Base-by-base conservation (phyloP, 2,113 vertebrate species). In the Peromyscus maniculatus region DNA sequence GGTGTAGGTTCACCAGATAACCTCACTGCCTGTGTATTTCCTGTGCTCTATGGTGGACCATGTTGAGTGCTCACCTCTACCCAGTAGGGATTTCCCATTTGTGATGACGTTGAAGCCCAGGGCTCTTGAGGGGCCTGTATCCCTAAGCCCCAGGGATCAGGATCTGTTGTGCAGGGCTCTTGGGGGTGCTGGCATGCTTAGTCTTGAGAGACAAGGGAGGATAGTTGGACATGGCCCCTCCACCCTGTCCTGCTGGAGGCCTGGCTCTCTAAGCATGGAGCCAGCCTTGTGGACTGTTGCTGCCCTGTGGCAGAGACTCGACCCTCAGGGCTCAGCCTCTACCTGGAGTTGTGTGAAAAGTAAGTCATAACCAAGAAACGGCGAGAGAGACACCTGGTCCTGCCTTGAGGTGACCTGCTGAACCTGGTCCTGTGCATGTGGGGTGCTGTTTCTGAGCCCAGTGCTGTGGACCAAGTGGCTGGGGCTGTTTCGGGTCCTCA, bases 31-130 rank as follows among this genome's bases (percentile, higher is more conserved):
- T 16, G 0, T 0, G 8, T 57, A 28, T 22, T 13, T 36, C 10
- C n/a, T 1, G 7, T 39, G 46, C 28, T 31, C 36, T 49, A 7
- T 7, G 31, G 39, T 26, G 26, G 4, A 33, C 43, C 12, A 0
- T 0, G 0, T 69, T 39, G 43, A 0, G 2, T 74, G n/a, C 49
- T 89, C 62, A 57, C 94, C 24, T 43, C 19, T 84, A 39, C 52
- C 1, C 57, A 7, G 31, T 0, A 28, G 8, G 28, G 7, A 0
- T 1, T 46, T 9, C 82, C n/a, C 22, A 4, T 36, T 26, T 55
- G n/a, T 39, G 55, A 16, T 31, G 16, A n/a, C 22, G 28, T 59
- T 36, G 24, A 7, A 39, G n/a, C 36, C 4, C 46, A 55, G 71
- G 39, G 66, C 71, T 7, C 1, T 36, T 2, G 3, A 9, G 31